Base-by-base conservation (phyloP, 2,113 vertebrate genomes). In the Perccottus glenii region DNA sequence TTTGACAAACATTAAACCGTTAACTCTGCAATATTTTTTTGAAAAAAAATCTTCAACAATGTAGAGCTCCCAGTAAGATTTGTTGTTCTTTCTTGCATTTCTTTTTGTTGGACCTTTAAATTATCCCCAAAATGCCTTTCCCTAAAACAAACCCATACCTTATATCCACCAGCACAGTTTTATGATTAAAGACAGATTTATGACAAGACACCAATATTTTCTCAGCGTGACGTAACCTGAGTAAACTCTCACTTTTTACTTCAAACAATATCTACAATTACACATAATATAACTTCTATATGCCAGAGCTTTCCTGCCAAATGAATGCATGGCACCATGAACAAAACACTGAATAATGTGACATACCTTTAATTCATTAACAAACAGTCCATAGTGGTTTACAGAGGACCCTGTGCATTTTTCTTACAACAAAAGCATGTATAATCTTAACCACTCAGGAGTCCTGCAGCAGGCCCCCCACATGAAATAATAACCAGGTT, bases 401-500 rank as follows among this genome's bases (percentile, higher is more conserved):
- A 40, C 38, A 6, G 38, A 6, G 38, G 4, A 40, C 2, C 2
- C 38, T 4, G 4, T 40, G 38, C 38, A 40, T 40, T 40, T 40
- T 40, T 40, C 4, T 4, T 5, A 12, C 9, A 5, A 49, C 51
- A 27, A 47, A 42, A 38, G 40, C 51, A 27, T 11, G 46, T 27
- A 0, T 1, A 60, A 9, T 52, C 60, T 67, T 10, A 49, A 14
- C 51, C 73, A 61, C 46, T 14, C 14, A 2, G 71, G 47, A 60
- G 58, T 53, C 46, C 62, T 53, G 50, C 62, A 50, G 38, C 56
- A 11, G 46, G 15, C 56, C 66, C 57, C 15, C 0, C 58, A 64
- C 62, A 64, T 69, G 78, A 76, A 58, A 49, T 60, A 78, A 78
- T 71, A 65, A 16, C 59, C 33, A 16, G 47, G 6, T 82, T 77